Percentiles rank a stretch among this genome's conserved stretches.
Conservation (phyloP, 2,113 vertebrate genomes). For the Heptranchias perlo region DNA sequence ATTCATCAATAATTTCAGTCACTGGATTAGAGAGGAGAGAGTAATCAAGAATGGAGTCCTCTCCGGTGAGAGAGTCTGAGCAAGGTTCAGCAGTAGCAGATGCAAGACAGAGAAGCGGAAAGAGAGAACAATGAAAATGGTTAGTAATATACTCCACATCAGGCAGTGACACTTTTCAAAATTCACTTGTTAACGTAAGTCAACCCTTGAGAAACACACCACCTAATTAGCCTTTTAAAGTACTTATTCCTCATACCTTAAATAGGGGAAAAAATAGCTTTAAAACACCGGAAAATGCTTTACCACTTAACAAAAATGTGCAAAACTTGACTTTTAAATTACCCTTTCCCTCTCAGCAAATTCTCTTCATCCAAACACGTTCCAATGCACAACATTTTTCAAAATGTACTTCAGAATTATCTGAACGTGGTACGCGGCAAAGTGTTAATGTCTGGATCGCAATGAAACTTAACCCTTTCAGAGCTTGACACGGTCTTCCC, state of each 20-base stretch:
- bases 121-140: slow-evolving; percentile 51
- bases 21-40: slow-evolving; percentile 81
- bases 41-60: slow-evolving; percentile 83
- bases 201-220: not conserved
- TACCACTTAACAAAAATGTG: not conserved
- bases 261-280: slow-evolving; percentile 26
- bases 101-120: slow-evolving; percentile 43
- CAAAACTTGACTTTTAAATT: not conserved
- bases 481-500: not conserved
- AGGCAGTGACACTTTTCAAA: not conserved
- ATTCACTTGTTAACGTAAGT: not conserved
- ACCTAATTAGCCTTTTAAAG: not conserved
- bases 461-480: not conserved
- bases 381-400: not conserved
- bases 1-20: slow-evolving; percentile 80
- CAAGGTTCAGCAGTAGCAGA: slow-evolving; percentile 47
- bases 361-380: not conserved
- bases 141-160: not conserved
- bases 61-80: slow-evolving; percentile 80
- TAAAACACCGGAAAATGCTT: not conserved
- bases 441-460: not conserved
- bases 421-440: not conserved
- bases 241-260: not conserved
- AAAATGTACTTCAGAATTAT: not conserved
- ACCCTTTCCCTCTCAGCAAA: not conserved